phyloP scores from a whole-genome alignment of 2,888 invertebrate genomes.

The Acanthosepion esculentum region DNA sequence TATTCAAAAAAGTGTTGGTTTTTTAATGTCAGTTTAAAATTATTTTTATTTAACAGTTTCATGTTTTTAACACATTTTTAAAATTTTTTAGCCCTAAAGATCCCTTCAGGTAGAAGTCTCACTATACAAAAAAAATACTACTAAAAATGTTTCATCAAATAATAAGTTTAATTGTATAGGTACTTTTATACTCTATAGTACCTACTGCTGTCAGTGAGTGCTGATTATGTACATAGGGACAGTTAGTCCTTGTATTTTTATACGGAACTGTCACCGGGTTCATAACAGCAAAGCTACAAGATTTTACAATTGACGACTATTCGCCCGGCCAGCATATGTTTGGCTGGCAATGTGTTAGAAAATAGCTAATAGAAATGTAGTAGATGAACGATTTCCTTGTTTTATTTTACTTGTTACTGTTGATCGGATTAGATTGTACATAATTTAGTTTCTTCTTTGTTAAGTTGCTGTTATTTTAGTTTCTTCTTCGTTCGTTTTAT shows the following conservation, averaged over 20 bases:
- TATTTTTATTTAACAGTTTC: no score
- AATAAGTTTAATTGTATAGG: no score
- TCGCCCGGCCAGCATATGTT: background rate
- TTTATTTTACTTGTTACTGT: background rate
- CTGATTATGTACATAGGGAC: no score
- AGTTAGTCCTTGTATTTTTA: background rate
- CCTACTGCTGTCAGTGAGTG: no score
- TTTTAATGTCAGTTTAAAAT: no score
- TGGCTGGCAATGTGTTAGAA: background rate
- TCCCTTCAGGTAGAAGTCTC: no score
- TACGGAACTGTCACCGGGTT: background rate
- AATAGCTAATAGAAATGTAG: background rate
- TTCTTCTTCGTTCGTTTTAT: background rate
- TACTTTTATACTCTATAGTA: no score
- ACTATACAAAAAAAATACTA: no score
- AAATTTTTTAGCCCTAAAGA: no score
- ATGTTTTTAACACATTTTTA: no score
- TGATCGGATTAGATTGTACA: background rate
- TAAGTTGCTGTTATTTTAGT: background rate
- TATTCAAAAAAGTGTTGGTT: no score
- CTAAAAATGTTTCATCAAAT: no score
- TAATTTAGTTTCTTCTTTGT: background rate
- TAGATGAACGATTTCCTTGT: background rate
- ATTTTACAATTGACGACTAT: background rate
- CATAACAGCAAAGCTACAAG: background rate